Evolutionary conservation across 2,797 vertebrate genomes (phyloP), one percentile per base, ranked within the genome.

Genomic region (Intellagama lesueurii): DNA sequence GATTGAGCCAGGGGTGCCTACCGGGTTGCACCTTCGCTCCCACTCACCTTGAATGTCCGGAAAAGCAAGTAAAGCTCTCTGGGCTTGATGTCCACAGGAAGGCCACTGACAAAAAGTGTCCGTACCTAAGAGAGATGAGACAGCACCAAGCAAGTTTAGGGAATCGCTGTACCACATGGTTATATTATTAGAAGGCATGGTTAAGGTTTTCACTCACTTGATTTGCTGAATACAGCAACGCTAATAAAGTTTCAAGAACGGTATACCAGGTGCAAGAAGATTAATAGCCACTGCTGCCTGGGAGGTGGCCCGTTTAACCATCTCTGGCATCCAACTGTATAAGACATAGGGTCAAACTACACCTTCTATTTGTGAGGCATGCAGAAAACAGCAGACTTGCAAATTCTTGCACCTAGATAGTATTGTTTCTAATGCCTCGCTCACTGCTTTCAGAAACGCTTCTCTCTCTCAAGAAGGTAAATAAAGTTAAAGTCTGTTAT

Each of bases 51-150:
- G 94, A 98, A 98, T 0, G 97, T 97, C 91, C 97, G 94, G 91
- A 98, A 98, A 80, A 98, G 97, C 79, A 98, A 94, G 91, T 98
- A 98, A 40, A 98, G 97, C 90, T 98, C 97, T 94, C 97, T 96
- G 85, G 97, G 97, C 81, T 98, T 98, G 95, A 98, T 97, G 90
- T 98, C 97, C 96, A 98, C 96, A 16, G 97, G 97, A 89, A 98
- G 97, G 7, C 97, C 97, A 87, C 97, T 98, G 95, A 98, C 97
- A 85, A 98, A 98, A 75, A 98, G 95, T 0, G 97, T 98, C 81
- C 97, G 96, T 87, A 98, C 97, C 97, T 98, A 90, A 68, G 47
- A 52, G 80, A 88, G 89, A 95, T 60, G 95, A 35, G 90, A 78
- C 78, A 93, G 49, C 0, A 5, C 32, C 64, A 52, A 90, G 32